Evolutionary conservation across 2,888 invertebrate species (phyloP), one percentile per base, ranked within the genome.

Genomic region (Acleris laterana): DNA sequence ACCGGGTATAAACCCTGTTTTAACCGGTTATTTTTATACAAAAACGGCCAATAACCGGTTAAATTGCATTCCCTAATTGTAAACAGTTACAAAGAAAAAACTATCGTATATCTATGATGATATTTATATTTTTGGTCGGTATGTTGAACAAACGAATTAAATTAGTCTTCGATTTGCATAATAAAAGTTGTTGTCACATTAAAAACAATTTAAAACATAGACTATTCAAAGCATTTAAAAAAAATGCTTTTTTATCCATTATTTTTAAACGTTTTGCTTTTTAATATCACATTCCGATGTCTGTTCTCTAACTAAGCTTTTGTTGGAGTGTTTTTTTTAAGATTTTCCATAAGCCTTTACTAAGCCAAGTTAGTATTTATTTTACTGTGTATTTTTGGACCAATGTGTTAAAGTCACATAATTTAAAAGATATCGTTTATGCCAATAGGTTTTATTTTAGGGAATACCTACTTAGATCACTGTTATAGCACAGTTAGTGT

Each of bases 401-500:
- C 58, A 59, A 20, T 58, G 20, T 44, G 28, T 19, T 22, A 60
- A n/a, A n/a, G 50, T n/a, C 25, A 16, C n/a, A 61, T 53, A 55
- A 51, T 62, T 25, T 57, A 57, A 57, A 63, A 53, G 17, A 17
- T 46, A 46, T 46, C 0, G 57, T 68, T 69, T 63, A 63, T 62
- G 62, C 65, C 58, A 61, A 68, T 67, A 65, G 56, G 59, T 62
- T 68, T 32, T 68, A 46, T 66, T 32, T 68, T 49, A 68, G 60
- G 22, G 50, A 55, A 48, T 63, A 66, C 60, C 62, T 56, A 50
- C 58, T 59, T 59, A 48, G 59, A 42, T 46, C 52, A 63, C 52
- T 72, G 71, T 72, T 69, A 69, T 58, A 58, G 70, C 68, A 69
- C 65, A 58, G 62, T 67, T 71, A 72, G 63, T 16, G 63, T 70